Base-by-base conservation (phyloP, 64 coral and sea anemone species). In the Hydrozoanthus tunicans region DNA sequence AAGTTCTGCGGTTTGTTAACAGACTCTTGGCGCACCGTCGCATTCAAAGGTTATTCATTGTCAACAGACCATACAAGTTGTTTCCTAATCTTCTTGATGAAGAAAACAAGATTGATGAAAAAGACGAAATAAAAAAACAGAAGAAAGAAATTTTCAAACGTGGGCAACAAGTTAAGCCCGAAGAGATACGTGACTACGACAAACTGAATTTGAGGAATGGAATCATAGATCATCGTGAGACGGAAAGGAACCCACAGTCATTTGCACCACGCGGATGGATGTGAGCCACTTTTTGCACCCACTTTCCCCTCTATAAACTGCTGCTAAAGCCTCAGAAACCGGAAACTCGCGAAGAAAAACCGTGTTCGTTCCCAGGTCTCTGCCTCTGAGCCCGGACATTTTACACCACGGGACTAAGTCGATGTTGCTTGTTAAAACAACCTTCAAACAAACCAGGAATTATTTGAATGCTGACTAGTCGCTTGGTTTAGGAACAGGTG, bases 1-100 rank as follows among this genome's bases (percentile, higher is more conserved):
- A 59, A 86, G 60, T 86, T 56, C 15, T 25, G 83, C 17, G 67
- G 83, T 86, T 73, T 32, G 43, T n/a, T 10, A 15, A 70, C 4
- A 73, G 53, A 9, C 81, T 23, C 25, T 86, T 12, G 65, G 13
- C 43, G 15, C 12, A 51, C 62, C 64, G 52, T 85, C n/a, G 64
- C 4, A 25, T 58, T 3, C 24, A 51, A 8, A 84, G 64, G 17
- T 23, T 6, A 23, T n/a, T 68, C 14, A 53, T 68, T 9, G 54
- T 32, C 58, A 82, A 62, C 23, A 27, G 9, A 13, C 64, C 27
- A 12, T 64, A 43, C 26, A 52, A 3, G 27, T 12, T 82, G 25
- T 27, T 81, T 81, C 79, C 79, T 81, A 54, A 5, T 59, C 5
- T 6, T 61, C 54, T 81, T 4, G 25, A 75, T 75, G 7, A 51